A percentile compares a stretch with the other conserved stretches of the same genome.
Evolutionary conservation across 2,797 vertebrate species (phyloP).

Genomic region (Apogon talboti): DNA sequence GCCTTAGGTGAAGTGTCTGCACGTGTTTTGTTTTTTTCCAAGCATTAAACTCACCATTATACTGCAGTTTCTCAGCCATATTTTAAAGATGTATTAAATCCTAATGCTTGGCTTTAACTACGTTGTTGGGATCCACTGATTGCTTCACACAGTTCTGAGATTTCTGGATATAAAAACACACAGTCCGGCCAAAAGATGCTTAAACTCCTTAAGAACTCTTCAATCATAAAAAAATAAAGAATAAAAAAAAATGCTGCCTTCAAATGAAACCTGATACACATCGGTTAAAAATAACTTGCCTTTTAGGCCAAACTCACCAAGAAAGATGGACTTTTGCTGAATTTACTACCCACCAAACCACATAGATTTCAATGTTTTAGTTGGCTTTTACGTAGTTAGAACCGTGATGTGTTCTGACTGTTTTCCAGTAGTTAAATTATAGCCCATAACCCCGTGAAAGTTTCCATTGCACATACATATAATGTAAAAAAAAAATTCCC

Average conservation of each 20-base stretch:
- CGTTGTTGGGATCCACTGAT: constrained; percentile 24
- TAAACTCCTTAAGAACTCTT: constrained; percentile 9
- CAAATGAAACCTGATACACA: constrained; percentile 11
- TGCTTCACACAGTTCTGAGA: constrained; percentile 31
- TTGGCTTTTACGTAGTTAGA: too few species aligned
- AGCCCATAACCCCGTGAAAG: too few species aligned
- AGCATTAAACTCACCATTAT: constrained; percentile 22
- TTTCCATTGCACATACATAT: too few species aligned
- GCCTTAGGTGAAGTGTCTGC: not conserved
- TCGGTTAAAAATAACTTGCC: too few species aligned
- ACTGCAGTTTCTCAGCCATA: constrained; percentile 20
- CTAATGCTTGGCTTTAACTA: constrained; percentile 10
- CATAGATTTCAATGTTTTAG: too few species aligned
- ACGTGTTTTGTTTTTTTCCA: constrained; percentile 1
- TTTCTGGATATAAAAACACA: constrained; percentile 17
- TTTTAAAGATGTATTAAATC: constrained; percentile 49
- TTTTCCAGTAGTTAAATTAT: too few species aligned
- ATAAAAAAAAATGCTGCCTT: constrained; percentile 13
- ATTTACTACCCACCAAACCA: too few species aligned
- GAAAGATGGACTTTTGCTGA: too few species aligned
- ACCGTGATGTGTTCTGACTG: too few species aligned
- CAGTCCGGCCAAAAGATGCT: constrained; percentile 6
- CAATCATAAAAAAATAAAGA: not conserved
- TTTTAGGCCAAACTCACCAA: too few species aligned
- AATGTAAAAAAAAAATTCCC: too few species aligned